Conservation (phyloP, 2,113 vertebrate genomes). For the Otis tarda region DNA sequence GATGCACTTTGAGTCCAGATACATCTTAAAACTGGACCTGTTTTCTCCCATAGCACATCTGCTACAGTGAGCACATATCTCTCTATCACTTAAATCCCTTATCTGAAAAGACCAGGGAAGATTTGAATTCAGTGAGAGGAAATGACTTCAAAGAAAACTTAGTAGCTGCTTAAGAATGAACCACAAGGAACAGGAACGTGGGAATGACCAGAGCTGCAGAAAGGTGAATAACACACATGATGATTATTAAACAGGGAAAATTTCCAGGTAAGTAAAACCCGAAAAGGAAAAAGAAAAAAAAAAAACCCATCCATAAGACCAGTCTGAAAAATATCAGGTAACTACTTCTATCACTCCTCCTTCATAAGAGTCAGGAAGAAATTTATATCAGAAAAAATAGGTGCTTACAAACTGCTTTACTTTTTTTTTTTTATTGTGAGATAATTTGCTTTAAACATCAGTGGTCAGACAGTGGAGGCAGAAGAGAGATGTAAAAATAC, state of each 20-base stretch:
- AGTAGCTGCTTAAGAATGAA: constrained; percentile 17
- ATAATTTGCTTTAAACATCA: background rate
- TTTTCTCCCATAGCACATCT: background rate
- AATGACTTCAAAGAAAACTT: constrained; percentile 5
- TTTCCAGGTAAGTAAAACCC: background rate
- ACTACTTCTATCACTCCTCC: background rate
- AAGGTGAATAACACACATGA: background rate
- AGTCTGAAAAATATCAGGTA: background rate
- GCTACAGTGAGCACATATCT: background rate
- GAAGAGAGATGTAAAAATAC: background rate
- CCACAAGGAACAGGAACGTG: background rate
- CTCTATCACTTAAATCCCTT: constrained; percentile 8
- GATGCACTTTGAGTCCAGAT: background rate
- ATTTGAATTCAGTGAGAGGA: constrained; percentile 25
- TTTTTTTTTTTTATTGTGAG: background rate
- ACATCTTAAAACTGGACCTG: background rate
- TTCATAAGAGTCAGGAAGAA: background rate
- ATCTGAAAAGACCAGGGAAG: constrained; percentile 31
- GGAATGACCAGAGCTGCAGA: background rate
- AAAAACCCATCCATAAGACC: background rate
- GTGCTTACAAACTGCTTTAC: background rate
- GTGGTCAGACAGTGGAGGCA: background rate
- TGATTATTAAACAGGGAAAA: background rate
- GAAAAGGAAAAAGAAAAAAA: background rate
- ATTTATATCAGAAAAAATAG: background rate